These are phyloP conservation scores for Callosobruchus maculatus DNA, from an alignment of 2,888 invertebrate species.

Conservation along the genomic window DNA sequence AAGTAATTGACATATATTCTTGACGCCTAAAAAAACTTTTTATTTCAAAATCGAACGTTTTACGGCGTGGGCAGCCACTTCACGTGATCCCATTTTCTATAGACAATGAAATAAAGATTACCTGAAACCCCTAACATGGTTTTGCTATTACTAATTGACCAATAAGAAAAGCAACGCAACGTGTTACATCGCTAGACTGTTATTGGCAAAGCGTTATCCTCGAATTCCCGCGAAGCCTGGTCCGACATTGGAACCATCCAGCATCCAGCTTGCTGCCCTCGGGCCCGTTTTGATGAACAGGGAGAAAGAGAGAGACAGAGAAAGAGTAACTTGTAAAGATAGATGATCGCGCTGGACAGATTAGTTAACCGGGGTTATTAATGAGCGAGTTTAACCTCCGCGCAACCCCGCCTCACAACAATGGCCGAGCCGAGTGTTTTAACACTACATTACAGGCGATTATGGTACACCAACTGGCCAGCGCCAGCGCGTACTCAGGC, in stretches of 20 bases:
- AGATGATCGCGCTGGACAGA: slow-evolving; percentile 57
- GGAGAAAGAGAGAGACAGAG: neutral
- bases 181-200: too few relatives aligned
- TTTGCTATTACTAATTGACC: too few relatives aligned
- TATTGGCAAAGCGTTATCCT: too few relatives aligned
- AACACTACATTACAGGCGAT: slow-evolving; percentile 51
- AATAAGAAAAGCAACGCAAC: too few relatives aligned
- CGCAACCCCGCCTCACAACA: slow-evolving; percentile 51
- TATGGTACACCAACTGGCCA: slow-evolving; percentile 32
- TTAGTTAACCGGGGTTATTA: slow-evolving; percentile 62
- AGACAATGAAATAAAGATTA: too few relatives aligned
- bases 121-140: too few relatives aligned
- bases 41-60: too few relatives aligned
- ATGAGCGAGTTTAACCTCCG: slow-evolving; percentile 61
- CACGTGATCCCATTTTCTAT: too few relatives aligned
- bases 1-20: too few relatives aligned
- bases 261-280: neutral
- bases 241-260: neutral
- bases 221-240: neutral
- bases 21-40: too few relatives aligned
- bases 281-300: neutral
- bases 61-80: too few relatives aligned
- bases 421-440: slow-evolving; percentile 45
- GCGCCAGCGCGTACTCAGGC: neutral
- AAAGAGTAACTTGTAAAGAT: slow-evolving; percentile 52